Base-by-base conservation (phyloP, 2,797 vertebrate genomes). In the Sebastes jordani region DNA sequence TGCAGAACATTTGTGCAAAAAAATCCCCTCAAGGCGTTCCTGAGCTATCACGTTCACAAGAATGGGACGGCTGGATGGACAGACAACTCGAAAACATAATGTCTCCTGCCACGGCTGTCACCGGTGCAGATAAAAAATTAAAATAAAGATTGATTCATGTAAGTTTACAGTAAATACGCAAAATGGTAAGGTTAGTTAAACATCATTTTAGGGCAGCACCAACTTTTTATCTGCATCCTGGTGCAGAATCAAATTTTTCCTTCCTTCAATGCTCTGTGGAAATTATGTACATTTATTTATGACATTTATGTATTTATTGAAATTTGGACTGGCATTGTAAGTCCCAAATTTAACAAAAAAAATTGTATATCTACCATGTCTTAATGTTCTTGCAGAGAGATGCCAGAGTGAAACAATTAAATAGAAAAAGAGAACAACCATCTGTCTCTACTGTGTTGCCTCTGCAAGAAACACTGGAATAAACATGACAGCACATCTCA, bases 311-410 rank as follows among this genome's bases (percentile, higher is more conserved):
- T 54, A 54, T 10, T 3, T 55, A 23, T 13, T 55, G 5, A 23
- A 22, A 55, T 23, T 55, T 0, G 5, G 52, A 55, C 0, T 23
- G 23, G 2, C 55, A 56, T 56, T 56, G 7, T 4, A 56, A 49
- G n/a, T 52, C 13, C n/a, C 5, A 62, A 25, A 54, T 68, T 7
- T 55, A 68, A 72, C 34, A 46, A 46, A 0, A 1, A 14, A 16
- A 3, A 46, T 0, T 18, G 5, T 46, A 16, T 73, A 56, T 63
- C 11, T 18, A 5, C 16, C 22, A 1, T 13, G 56, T 18, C 42
- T 63, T 79, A 5, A 59, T 71, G 52, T 49, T 69, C n/a, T 74
- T 32, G 16, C 38, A 56, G n/a, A 64, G 64, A 62, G 32, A 66
- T 4, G 23, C 3, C 2, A 20, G 46, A 49, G 38, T 11, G 25